Base-by-base conservation (phyloP, 2,888 invertebrate genomes). In the Syritta pipiens region DNA sequence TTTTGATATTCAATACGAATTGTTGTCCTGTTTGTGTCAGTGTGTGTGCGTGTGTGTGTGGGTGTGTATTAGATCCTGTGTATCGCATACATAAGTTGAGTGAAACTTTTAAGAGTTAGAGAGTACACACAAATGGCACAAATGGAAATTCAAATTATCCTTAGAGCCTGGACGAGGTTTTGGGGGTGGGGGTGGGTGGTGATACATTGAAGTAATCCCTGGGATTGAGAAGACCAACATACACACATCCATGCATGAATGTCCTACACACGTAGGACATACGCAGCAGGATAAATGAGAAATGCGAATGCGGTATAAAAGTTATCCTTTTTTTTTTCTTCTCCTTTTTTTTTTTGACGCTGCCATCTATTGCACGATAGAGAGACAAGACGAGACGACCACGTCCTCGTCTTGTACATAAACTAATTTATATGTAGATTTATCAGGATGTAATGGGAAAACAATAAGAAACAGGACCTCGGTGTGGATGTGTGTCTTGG, bases 61-160 rank as follows among this genome's bases (percentile, higher is more conserved):
- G 35, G 7, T 60, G 32, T 19, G 14, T 32, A 19, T 53, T 30
- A 19, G 14, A n/a, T 17, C 10, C 20, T 69, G 49, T 12, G 42
- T 60, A 6, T 51, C 26, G 37, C 14, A 49, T 40, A 63, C 10
- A 40, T 35, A 53, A 48, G 49, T 32, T 22, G 28, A 4, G 42
- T 37, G n/a, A 76, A 71, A 57, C 42, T 71, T 76, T 77, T 72
- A 60, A 72, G 59, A 75, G 68, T 68, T 75, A n/a, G n/a, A n/a
- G 35, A 35, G 37, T 14, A 37, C 72, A 77, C 77, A 77, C 77
- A 77, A 72, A 77, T 72, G 65, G 65, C 46, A 65, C 72, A 72
- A 72, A 72, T 72, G 59, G 77, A 77, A 77, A 77, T 77, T 77
- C 72, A 77, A 77, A 77, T 72, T 77, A 75, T 67, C 60, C 67